Evolutionary conservation across 2,888 invertebrate species (phyloP).

Genomic region (Epinotia ramella): DNA sequence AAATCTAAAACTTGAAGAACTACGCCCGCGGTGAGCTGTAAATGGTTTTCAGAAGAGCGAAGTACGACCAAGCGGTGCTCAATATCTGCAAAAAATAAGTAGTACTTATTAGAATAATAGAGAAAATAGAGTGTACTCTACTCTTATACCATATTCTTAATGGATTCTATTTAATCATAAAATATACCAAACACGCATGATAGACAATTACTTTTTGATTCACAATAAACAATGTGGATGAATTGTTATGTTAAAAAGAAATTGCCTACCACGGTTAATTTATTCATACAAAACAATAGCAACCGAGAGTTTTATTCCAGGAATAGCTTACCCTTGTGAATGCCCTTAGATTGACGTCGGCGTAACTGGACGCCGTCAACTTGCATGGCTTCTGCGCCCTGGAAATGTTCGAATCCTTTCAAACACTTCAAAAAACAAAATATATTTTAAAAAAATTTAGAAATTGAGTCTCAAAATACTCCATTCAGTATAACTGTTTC

Average conservation of each 20-base stretch:
- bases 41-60: slow-evolving; percentile 59
- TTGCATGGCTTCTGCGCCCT: slow-evolving; percentile 67
- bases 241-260: not conserved
- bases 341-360: slow-evolving; percentile 66
- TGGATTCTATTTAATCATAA: too few species aligned
- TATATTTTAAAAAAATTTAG: not conserved
- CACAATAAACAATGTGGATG: too few species aligned
- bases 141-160: too few species aligned
- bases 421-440: slow-evolving; percentile 18
- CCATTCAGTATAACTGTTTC: not conserved
- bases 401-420: slow-evolving; percentile 49
- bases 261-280: not conserved
- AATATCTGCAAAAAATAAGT: slow-evolving; percentile 49
- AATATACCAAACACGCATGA: too few species aligned
- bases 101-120: not conserved
- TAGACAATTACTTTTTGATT: too few species aligned
- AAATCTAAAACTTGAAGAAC: not conserved
- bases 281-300: not conserved
- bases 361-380: slow-evolving; percentile 65
- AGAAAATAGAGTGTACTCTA: too few species aligned
- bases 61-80: slow-evolving; percentile 62
- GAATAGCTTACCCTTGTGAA: slow-evolving; percentile 62
- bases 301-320: slow-evolving; percentile 1
- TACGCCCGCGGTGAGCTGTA: slow-evolving; percentile 46
- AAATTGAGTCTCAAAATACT: not conserved